A percentile compares a stretch with the other conserved stretches of the same genome.
Evolutionary conservation across 2,797 vertebrate species (phyloP).

Genomic region (Limosa lapponica): DNA sequence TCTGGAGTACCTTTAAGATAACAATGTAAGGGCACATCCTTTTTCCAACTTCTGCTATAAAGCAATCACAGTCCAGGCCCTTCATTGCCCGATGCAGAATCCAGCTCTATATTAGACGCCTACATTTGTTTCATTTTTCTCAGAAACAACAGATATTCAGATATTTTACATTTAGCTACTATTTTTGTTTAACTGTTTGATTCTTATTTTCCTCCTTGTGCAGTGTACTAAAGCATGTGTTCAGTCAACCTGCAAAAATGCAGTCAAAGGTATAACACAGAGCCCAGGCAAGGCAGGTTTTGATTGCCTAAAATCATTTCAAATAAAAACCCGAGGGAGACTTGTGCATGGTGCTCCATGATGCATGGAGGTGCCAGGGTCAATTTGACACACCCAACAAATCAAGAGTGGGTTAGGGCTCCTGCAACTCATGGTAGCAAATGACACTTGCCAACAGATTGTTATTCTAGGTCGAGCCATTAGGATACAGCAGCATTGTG

Average conservation of each 20-base stretch:
- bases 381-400: background rate
- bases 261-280: background rate
- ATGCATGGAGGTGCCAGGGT: background rate
- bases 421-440: background rate
- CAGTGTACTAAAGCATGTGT: background rate
- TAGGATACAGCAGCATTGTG: background rate
- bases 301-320: background rate
- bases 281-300: background rate
- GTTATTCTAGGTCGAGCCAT: background rate
- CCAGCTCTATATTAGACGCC: background rate
- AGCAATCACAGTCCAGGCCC: background rate
- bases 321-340: background rate
- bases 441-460: background rate
- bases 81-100: background rate
- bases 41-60: background rate
- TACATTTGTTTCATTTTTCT: background rate
- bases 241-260: background rate
- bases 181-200: background rate
- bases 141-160: background rate
- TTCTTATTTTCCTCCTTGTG: background rate
- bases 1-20: conserved; percentile 4
- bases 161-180: background rate
- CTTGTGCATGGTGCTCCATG: background rate
- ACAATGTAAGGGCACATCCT: background rate
- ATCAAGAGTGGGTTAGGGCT: background rate